Percentiles rank a stretch among this genome's conserved stretches.
Conservation (phyloP, 2,113 vertebrate genomes). For the Tetrax tetrax region DNA sequence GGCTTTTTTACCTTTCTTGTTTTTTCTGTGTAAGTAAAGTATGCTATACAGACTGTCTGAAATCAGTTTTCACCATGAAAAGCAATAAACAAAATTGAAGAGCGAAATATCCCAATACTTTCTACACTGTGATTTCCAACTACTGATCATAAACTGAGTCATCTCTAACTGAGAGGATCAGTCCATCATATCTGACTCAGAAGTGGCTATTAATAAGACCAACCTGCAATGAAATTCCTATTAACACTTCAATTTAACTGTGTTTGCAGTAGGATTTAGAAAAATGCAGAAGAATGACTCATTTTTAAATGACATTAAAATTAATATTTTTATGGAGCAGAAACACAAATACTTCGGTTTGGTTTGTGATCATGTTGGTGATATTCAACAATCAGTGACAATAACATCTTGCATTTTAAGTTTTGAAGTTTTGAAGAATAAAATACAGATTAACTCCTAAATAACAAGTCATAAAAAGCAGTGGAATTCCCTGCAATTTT, state of each 20-base stretch:
- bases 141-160: neutral
- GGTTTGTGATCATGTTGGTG: neutral
- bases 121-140: neutral
- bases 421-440: neutral
- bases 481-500: neutral
- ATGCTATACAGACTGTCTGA: neutral
- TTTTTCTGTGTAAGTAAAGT: neutral
- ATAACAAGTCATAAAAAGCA: neutral
- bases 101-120: neutral
- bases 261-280: slow-evolving; percentile 34
- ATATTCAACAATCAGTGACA: neutral
- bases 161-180: neutral
- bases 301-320: slow-evolving; percentile 7
- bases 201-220: neutral
- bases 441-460: neutral
- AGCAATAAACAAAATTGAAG: neutral
- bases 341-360: neutral
- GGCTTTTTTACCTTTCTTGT: neutral
- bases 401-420: neutral
- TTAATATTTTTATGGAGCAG: neutral
- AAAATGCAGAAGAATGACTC: neutral
- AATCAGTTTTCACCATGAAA: neutral
- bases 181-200: neutral
- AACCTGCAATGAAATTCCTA: neutral
- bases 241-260: neutral